phyloP scores from a whole-genome alignment of 2,888 invertebrate genomes.

The Eubasilissa splendida region DNA sequence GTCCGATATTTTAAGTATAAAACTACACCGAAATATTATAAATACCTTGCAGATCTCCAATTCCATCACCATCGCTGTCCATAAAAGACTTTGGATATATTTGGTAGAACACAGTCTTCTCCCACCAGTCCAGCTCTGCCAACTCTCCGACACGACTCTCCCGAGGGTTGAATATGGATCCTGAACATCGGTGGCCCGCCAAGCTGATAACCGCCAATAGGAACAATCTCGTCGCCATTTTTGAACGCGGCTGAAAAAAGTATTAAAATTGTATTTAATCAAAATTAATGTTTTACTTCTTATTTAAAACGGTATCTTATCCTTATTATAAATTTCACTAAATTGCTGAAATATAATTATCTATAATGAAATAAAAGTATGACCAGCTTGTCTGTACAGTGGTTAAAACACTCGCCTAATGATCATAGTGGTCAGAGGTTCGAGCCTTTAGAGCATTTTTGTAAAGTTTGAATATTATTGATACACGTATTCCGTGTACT shows the following conservation, averaged over 20 bases:
- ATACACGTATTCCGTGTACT: no score
- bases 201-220: neutral
- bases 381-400: no score
- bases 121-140: conserved; percentile 79
- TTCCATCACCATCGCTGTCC: conserved; percentile 85
- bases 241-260: neutral
- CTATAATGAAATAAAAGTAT: no score
- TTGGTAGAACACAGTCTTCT: conserved; percentile 84
- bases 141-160: neutral
- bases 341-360: no score
- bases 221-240: neutral
- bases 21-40: neutral
- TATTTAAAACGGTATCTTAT: neutral
- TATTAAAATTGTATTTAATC: neutral
- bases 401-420: no score
- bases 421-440: no score
- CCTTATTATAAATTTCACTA: no score
- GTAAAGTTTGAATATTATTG: no score
- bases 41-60: conserved; percentile 71
- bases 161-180: neutral
- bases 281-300: neutral
- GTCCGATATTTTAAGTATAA: no score
- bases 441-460: no score
- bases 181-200: conserved; percentile 1
- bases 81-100: conserved; percentile 86